Base-by-base conservation (phyloP, 2,113 vertebrate species). In the Malaclemys terrapin region DNA sequence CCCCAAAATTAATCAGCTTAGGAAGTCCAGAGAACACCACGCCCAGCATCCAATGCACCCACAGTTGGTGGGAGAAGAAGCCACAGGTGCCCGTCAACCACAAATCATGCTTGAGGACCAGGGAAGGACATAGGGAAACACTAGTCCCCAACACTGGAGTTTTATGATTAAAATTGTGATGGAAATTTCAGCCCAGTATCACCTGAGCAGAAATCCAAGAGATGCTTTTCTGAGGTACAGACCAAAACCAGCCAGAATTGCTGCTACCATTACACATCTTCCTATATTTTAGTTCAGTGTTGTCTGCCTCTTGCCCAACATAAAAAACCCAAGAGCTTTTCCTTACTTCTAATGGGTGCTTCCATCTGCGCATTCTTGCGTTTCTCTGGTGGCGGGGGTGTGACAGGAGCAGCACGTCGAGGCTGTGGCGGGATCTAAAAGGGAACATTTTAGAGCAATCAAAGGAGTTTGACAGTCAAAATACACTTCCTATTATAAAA, bases 301-400 rank as follows among this genome's bases (percentile, higher is more conserved):
- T 2, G 38, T 13, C 82, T 0, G 0, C 35, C 76, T 78, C 0
- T 1, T 6, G 45, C 47, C 76, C 0, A 0, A 49, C 31, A 52
- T 35, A 81, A 5, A 24, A 82, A 53, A 20, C 57, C 57, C 4
- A 10, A 29, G 38, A 85, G 20, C 29, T 82, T 57, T 82, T 95
- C 88, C 98, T 98, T 97, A 99, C 98, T 98, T 81, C 98, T 98
- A 81, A 94, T 38, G 0, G 96, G 89, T 52, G 96, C 94, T 85
- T 98, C 89, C 85, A 97, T 97, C 91, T 97, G 99, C 29, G 2
- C 75, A 52, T 97, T 99, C 93, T 98, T 98, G 92, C 97, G 98
- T 80, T 99, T 99, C 98, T 99, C 99, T 1, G 99, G 99, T 12
- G 99, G 99, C 2, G 99, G 99, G 0, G 99, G 99, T 3, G 98